phyloP scores from a whole-genome alignment of 2,888 invertebrate species.

The Piscicola geometra region DNA sequence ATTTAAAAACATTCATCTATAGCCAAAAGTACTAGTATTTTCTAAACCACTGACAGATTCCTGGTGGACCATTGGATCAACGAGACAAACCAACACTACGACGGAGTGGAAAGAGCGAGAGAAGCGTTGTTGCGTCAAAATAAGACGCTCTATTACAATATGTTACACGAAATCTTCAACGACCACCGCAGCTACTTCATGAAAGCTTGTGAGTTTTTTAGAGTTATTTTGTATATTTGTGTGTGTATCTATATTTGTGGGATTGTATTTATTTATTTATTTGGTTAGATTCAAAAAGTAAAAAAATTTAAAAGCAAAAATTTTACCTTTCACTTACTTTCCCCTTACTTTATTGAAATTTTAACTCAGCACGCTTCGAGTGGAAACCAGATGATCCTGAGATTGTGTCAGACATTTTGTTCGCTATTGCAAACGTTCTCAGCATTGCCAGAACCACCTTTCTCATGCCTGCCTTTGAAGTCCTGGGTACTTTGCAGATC shows the following conservation, averaged over 20 bases:
- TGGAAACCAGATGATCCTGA: conserved; percentile 55
- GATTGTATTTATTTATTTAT: background rate
- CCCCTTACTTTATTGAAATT: too few relatives aligned
- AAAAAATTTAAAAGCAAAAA: too few relatives aligned
- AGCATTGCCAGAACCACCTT: conserved; percentile 56
- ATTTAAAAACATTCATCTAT: too few relatives aligned
- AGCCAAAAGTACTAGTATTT: too few relatives aligned
- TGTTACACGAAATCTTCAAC: conserved; percentile 43
- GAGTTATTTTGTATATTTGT: conserved; percentile 1
- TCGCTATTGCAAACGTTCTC: conserved; percentile 56
- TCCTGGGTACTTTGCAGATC: conserved; percentile 55
- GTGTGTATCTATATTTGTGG: background rate
- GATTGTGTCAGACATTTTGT: conserved; percentile 55
- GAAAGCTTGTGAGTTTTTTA: conserved; percentile 43
- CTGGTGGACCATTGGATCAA: conserved; percentile 54
- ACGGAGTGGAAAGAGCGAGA: conserved; percentile 49
- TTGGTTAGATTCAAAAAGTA: background rate
- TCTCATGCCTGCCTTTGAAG: conserved; percentile 56
- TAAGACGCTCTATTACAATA: conserved; percentile 33
- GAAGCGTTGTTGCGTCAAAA: conserved; percentile 43
- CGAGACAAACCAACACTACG: conserved; percentile 51
- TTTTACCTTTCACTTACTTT: too few relatives aligned
- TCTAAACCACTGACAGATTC: conserved; percentile 42
- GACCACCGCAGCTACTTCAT: conserved; percentile 45
- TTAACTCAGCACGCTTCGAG: conserved; percentile 55